Percentiles rank a stretch among this genome's conserved stretches.
Conservation (phyloP, 2,113 vertebrate genomes). For the Mus pahari region DNA sequence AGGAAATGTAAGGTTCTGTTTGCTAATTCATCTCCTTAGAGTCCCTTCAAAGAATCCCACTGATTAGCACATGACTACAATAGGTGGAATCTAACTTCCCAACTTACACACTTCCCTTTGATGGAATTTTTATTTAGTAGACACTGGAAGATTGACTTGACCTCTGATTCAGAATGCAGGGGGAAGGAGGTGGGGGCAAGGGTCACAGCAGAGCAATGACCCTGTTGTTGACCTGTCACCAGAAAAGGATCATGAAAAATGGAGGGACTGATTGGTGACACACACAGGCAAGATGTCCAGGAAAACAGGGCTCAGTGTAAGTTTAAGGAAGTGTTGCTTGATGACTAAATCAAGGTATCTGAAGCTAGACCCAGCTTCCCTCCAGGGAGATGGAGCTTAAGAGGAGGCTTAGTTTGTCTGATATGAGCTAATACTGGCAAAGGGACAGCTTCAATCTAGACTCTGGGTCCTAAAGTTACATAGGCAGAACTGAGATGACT, state of each 20-base stretch:
- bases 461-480: not conserved
- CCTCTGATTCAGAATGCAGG: not conserved
- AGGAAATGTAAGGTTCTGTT: constrained; percentile 43
- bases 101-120: not conserved
- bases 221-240: not conserved
- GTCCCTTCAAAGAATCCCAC: constrained; percentile 49
- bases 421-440: not conserved
- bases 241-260: not conserved
- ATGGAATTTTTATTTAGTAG: constrained; percentile 30
- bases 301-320: not conserved
- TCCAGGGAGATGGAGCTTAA: not conserved
- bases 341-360: not conserved
- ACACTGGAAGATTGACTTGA: constrained; percentile 4
- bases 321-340: not conserved
- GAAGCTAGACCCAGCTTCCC: not conserved
- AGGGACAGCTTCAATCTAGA: not conserved
- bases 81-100: constrained; percentile 34
- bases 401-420: too few relatives aligned
- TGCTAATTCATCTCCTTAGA: constrained; percentile 55
- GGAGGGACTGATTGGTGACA: not conserved
- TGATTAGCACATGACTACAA: constrained; percentile 41
- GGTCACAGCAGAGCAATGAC: not conserved
- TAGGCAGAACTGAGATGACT: not conserved
- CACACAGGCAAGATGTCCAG: not conserved
- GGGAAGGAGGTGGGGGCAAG: not conserved